These are phyloP conservation scores for Karalla daura DNA, from an alignment of 2,797 vertebrate genomes.

Conservation along the genomic window DNA sequence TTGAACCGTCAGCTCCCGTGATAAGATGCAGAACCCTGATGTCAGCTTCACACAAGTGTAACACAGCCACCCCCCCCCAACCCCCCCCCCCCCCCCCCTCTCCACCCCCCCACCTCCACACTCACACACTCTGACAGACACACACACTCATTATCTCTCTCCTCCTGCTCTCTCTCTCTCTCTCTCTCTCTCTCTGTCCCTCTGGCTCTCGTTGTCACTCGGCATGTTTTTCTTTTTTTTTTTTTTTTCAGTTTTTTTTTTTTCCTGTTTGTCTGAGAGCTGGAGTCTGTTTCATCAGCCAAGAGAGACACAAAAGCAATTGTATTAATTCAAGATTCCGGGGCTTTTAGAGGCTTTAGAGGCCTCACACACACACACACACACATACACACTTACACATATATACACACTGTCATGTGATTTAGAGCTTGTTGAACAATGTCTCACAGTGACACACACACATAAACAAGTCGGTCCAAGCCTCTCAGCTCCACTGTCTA, in stretches of 20 bases:
- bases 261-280: slow-evolving; percentile 65
- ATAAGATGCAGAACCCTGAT: slow-evolving; percentile 73
- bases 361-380: slow-evolving; percentile 41
- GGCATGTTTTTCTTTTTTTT: slow-evolving; percentile 74
- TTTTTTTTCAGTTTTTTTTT: no score
- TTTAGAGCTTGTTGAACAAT: slow-evolving; percentile 78
- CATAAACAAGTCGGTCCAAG: slow-evolving; percentile 73
- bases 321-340: slow-evolving; percentile 80
- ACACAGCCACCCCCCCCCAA: slow-evolving; percentile 50
- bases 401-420: slow-evolving; percentile 56
- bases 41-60: slow-evolving; percentile 54
- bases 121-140: slow-evolving; percentile 40
- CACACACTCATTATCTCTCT: slow-evolving; percentile 30
- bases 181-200: slow-evolving; percentile 67
- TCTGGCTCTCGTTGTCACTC: slow-evolving; percentile 72
- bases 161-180: slow-evolving; percentile 53
- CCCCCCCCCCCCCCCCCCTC: slow-evolving; percentile 40
- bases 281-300: slow-evolving; percentile 76
- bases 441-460: slow-evolving; percentile 47
- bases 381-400: slow-evolving; percentile 17
- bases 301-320: slow-evolving; percentile 80
- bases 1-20: slow-evolving; percentile 74
- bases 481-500: slow-evolving; percentile 82
- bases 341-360: slow-evolving; percentile 66
- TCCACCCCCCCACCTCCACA: slow-evolving; percentile 51